phyloP scores from a whole-genome alignment of 1,140 invertebrate species.

The Condylostylus longicornis region DNA sequence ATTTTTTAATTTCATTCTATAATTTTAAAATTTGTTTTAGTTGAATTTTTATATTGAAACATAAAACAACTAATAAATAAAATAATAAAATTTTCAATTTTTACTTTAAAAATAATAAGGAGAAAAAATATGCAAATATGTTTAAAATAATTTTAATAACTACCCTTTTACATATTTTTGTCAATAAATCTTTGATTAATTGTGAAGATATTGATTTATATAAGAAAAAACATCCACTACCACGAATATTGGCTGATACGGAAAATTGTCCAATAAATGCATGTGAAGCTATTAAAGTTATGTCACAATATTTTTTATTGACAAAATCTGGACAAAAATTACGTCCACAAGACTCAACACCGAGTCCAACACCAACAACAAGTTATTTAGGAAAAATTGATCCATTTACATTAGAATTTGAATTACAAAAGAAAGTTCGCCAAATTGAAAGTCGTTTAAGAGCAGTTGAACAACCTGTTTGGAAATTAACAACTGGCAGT shows the following conservation, averaged over 20 bases:
- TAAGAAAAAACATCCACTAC: too few relatives aligned
- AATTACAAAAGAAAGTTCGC: conserved; percentile 22
- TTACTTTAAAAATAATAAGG: too few relatives aligned
- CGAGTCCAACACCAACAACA: background rate
- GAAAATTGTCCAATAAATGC: conserved; percentile 21
- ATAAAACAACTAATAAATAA: too few relatives aligned
- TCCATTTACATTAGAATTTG: conserved; percentile 10
- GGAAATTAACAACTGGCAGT: conserved; percentile 41
- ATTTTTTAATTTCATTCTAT: too few relatives aligned
- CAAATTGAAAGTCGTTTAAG: conserved; percentile 49
- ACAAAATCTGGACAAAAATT: conserved; percentile 1
- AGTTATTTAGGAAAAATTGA: conserved; percentile 2
- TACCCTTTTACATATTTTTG: too few relatives aligned
- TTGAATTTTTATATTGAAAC: too few relatives aligned
- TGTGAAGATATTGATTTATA: too few relatives aligned
- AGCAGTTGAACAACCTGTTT: conserved; percentile 63
- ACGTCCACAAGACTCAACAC: background rate
- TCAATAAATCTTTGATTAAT: too few relatives aligned
- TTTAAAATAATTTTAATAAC: too few relatives aligned
- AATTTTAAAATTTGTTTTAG: too few relatives aligned
- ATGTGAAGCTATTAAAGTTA: conserved; percentile 20
- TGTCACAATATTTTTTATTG: conserved; percentile 20
- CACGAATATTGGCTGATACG: conserved; percentile 13
- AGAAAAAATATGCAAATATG: too few relatives aligned
- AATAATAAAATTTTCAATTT: too few relatives aligned